Evolutionary conservation across 2,797 vertebrate genomes (phyloP).

Genomic region (Danionella dracula): DNA sequence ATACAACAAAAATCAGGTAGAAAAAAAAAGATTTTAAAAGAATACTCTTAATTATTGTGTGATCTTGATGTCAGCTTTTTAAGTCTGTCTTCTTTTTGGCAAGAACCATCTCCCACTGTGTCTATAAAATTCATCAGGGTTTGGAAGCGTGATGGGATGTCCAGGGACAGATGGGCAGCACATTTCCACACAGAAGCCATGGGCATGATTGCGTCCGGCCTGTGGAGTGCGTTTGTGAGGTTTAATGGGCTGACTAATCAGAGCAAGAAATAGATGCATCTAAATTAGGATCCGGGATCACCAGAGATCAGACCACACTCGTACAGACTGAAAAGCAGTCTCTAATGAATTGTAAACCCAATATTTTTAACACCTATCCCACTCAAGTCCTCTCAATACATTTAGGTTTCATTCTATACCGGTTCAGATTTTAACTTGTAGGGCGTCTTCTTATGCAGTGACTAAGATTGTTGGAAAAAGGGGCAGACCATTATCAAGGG

Average conservation of each 20-base stretch:
- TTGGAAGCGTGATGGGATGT: slow-evolving; percentile 53
- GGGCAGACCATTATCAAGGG: not conserved
- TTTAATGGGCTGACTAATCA: slow-evolving; percentile 65
- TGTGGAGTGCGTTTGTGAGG: slow-evolving; percentile 25
- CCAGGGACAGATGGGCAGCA: slow-evolving; percentile 63
- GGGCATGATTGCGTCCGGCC: slow-evolving; percentile 23
- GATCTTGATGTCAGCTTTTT: no score
- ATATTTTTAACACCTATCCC: not conserved
- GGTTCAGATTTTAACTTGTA: not conserved
- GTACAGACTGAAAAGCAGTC: not conserved
- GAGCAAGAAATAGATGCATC: slow-evolving; percentile 62
- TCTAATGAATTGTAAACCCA: not conserved
- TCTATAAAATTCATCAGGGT: slow-evolving; percentile 26
- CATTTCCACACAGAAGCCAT: slow-evolving; percentile 7
- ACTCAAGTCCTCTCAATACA: not conserved
- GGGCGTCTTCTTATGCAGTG: not conserved
- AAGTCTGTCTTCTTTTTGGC: not conserved
- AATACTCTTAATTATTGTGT: not conserved
- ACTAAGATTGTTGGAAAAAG: not conserved
- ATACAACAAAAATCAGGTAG: not conserved
- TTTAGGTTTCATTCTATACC: not conserved
- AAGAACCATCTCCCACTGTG: not conserved
- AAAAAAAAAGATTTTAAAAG: not conserved
- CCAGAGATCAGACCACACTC: not conserved
- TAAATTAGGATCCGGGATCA: slow-evolving; percentile 51